Conservation (phyloP, 2,888 invertebrate species). For the Eupithecia exiguata region DNA sequence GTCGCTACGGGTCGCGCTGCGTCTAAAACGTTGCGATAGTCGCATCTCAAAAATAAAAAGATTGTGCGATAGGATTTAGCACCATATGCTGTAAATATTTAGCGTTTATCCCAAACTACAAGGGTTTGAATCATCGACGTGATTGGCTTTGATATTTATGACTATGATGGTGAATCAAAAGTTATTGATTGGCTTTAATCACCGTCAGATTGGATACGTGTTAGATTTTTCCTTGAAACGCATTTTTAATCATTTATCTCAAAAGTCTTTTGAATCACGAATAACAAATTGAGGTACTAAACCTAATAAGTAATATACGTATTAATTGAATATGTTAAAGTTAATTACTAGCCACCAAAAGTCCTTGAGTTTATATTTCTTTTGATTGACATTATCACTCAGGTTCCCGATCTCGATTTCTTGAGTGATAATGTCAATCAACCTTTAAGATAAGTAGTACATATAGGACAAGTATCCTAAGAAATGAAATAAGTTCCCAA, state of each 20-base stretch:
- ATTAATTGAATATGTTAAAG: not conserved
- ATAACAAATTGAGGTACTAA: not conserved
- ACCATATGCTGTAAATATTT: conserved; percentile 68
- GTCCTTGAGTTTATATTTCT: not conserved
- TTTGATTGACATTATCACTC: not conserved
- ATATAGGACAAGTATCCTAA: no score
- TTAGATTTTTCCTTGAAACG: conserved; percentile 13
- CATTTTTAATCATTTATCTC: not conserved
- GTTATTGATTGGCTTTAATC: conserved; percentile 29
- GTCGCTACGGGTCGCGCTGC: not conserved
- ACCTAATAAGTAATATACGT: no score
- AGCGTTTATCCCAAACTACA: conserved; percentile 51
- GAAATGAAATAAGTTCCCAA: no score
- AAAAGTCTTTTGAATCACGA: not conserved
- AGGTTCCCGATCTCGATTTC: no score
- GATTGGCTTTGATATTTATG: conserved; percentile 41
- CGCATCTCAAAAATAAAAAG: conserved; percentile 2
- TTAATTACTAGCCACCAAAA: not conserved
- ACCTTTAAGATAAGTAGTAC: no score
- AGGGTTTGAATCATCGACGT: conserved; percentile 29
- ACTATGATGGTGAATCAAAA: conserved; percentile 25
- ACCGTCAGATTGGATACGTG: conserved; percentile 13
- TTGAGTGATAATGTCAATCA: no score
- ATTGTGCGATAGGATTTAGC: conserved; percentile 41
- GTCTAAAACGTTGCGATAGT: not conserved